These are phyloP conservation scores for Cryptocephalus primarius DNA, from an alignment of 2,888 invertebrate genomes.

Conservation along the genomic window DNA sequence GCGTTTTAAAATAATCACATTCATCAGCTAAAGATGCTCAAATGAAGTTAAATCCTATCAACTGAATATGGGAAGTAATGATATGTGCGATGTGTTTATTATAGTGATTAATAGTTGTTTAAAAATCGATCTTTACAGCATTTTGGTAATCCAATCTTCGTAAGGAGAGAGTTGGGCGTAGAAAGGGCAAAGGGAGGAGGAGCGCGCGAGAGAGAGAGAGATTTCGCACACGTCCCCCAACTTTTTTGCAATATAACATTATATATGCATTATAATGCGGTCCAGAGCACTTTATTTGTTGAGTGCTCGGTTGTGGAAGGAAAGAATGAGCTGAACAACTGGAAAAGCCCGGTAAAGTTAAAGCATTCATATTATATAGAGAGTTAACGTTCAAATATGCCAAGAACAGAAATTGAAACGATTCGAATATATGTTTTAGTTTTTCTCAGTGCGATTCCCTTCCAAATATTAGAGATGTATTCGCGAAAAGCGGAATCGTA, in stretches of 20 bases:
- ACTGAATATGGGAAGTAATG: no score
- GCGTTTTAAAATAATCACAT: no score
- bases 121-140: no score
- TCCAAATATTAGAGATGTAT: slow-evolving; percentile 20
- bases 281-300: slow-evolving; percentile 23
- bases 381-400: slow-evolving; percentile 40
- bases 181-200: not conserved
- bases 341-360: slow-evolving; percentile 34
- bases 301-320: slow-evolving; percentile 18
- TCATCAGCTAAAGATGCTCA: no score
- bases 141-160: no score
- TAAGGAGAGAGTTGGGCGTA: no score
- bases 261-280: slow-evolving; percentile 39
- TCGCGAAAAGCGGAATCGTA: slow-evolving; percentile 7
- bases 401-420: slow-evolving; percentile 40
- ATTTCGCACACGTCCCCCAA: slow-evolving; percentile 21
- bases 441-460: slow-evolving; percentile 26
- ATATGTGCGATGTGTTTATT: no score
- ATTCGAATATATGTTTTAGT: slow-evolving; percentile 37
- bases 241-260: slow-evolving; percentile 39
- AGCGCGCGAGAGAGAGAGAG: not conserved
- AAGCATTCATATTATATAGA: slow-evolving; percentile 40
- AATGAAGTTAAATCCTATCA: no score
- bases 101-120: no score
- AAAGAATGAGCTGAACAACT: slow-evolving; percentile 30